Percentiles rank a stretch among this genome's conserved stretches.
phyloP scores from a whole-genome alignment of 30 jellyfish, hydroid and myxozoan genomes.

The Sanderia malayensis region DNA sequence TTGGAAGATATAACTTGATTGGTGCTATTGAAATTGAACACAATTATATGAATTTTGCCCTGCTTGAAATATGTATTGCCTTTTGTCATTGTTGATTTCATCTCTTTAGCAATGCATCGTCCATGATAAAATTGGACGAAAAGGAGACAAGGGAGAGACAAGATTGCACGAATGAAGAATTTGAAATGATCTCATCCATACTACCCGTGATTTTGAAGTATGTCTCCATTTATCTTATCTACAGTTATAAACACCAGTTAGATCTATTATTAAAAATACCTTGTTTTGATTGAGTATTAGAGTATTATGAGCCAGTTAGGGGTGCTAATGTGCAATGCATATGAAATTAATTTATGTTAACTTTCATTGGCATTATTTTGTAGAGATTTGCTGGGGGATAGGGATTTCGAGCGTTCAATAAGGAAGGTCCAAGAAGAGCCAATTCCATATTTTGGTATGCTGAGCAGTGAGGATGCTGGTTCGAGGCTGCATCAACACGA shows the following conservation, averaged over 20 bases:
- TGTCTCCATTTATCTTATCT: background rate
- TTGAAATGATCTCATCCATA: slow-evolving; percentile 6
- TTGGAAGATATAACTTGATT: no score
- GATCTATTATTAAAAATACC: no score
- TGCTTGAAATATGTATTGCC: no score
- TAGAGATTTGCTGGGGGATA: slow-evolving; percentile 66
- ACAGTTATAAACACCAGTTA: background rate
- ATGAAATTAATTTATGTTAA: no score
- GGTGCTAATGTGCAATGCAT: no score
- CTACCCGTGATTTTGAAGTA: slow-evolving; percentile 36
- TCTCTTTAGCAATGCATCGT: background rate
- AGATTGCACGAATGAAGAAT: slow-evolving; percentile 47
- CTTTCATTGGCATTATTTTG: no score
- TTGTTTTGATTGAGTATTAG: no score
- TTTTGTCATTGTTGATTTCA: no score
- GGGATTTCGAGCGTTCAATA: slow-evolving; percentile 52
- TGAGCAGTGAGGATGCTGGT: slow-evolving; percentile 4
- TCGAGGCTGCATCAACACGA: no score
- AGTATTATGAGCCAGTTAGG: no score
- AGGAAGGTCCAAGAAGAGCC: slow-evolving; percentile 63
- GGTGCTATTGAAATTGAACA: no score
- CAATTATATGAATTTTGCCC: no score
- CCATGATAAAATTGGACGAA: background rate
- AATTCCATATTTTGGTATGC: slow-evolving; percentile 74
- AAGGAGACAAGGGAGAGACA: slow-evolving; percentile 5